Base-by-base conservation (phyloP, 2,888 invertebrate species). In the Boloria selene region DNA sequence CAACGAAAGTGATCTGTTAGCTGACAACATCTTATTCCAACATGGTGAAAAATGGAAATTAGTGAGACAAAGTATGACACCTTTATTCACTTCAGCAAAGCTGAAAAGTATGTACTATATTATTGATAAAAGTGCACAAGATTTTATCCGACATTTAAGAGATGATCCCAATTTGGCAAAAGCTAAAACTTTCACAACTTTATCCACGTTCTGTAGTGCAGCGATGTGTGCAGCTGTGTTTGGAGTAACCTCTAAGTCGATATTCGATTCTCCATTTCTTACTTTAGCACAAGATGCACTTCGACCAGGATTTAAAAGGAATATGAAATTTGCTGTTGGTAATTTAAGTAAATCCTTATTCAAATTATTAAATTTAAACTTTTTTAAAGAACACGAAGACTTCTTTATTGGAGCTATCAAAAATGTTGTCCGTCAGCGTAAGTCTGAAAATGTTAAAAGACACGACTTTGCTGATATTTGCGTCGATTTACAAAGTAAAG, bases 401-500 rank as follows among this genome's bases (percentile, higher is more conserved):
- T 85, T 84, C 52, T 88, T 90, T 62, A 78, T 87, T n/a, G 72
- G 73, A 17, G 82, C 84, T 0, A 81, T 88, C 0, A 85, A 84
- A 65, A 73, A 84, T 64, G 77, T 86, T 0, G 77, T 90, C 3
- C 75, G 75, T 6, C 72, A 79, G 45, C 73, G 88, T 6, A 77
- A 84, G 70, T 63, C 75, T 18, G 81, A 83, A 0, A 75, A 76
- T 10, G 71, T 76, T 0, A 82, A 79, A 44, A 81, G 78, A 64
- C 80, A 86, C 38, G 88, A 89, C 64, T 89, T 89, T 53, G 78
- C 74, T 10, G 86, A 88, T 61, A 67, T 88, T 0, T 86, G 86
- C 62, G 73, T 90, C 2, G 73, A 68, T 52, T 73, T 90, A 17
- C 83, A 87, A 70, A 84, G 80, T 50, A 75, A 74, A 26, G 87